These are phyloP conservation scores for Dipodomys merriami DNA, from an alignment of 2,113 vertebrate species.

Conservation along the genomic window DNA sequence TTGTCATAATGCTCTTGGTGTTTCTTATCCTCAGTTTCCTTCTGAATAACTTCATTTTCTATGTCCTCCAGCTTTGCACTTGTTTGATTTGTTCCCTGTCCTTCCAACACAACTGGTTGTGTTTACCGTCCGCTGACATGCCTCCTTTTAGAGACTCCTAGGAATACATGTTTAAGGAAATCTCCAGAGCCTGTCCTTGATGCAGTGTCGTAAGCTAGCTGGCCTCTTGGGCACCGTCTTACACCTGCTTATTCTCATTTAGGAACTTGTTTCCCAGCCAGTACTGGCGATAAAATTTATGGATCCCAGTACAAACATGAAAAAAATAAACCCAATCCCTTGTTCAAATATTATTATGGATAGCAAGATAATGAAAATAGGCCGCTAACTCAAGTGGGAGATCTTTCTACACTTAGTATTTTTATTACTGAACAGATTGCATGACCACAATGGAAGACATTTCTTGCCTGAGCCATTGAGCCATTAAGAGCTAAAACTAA, in stretches of 20 bases:
- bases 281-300: background rate
- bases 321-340: background rate
- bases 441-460: background rate
- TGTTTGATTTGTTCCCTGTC: background rate
- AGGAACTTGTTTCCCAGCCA: background rate
- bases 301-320: background rate
- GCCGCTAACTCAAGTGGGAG: background rate
- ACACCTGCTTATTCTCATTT: background rate
- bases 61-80: background rate
- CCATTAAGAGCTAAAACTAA: background rate
- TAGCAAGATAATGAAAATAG: background rate
- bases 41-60: background rate
- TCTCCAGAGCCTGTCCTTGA: background rate
- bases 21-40: background rate
- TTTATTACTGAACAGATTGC: background rate
- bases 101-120: background rate
- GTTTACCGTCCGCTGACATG: background rate
- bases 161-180: background rate
- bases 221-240: background rate
- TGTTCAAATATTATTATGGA: background rate
- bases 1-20: background rate
- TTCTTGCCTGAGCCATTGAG: background rate
- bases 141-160: background rate
- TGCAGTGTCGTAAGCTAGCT: background rate
- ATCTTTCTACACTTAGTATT: background rate